Conservation (phyloP, 1,140 invertebrate species). For the Trigoniulus corallinus region DNA sequence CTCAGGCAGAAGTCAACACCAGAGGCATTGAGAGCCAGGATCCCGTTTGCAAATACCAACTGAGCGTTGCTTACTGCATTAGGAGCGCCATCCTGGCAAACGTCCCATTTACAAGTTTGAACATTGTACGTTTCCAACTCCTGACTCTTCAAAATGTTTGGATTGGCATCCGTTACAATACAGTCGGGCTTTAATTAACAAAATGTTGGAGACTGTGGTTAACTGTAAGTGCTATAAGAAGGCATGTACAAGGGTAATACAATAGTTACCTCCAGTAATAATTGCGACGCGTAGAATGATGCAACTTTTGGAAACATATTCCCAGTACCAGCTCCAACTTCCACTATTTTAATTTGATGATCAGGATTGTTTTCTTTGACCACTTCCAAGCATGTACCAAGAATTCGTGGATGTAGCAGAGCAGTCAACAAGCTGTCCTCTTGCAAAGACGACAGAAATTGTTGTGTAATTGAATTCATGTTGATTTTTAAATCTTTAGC, state of each 20-base stretch:
- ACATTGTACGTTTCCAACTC: conserved; percentile 19
- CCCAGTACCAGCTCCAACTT: background rate
- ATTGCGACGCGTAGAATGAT: background rate
- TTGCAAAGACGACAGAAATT: conserved; percentile 4
- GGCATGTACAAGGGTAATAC: too few relatives aligned
- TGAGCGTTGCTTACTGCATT: conserved; percentile 16
- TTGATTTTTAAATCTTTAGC: background rate
- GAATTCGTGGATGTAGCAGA: conserved; percentile 10
- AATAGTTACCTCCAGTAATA: too few relatives aligned
- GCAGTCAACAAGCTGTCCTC: conserved; percentile 12
- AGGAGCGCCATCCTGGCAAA: conserved; percentile 12
- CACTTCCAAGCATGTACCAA: conserved; percentile 21
- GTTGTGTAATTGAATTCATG: background rate
- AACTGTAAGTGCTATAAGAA: too few relatives aligned
- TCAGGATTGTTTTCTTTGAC: conserved; percentile 1
- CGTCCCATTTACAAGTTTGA: conserved; percentile 20
- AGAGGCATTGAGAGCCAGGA: conserved; percentile 3
- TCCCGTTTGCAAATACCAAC: conserved; percentile 23
- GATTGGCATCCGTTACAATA: conserved; percentile 8
- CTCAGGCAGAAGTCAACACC: conserved; percentile 8
- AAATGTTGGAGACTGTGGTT: too few relatives aligned
- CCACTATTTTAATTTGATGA: conserved; percentile 3
- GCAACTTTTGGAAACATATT: background rate
- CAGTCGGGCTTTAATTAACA: background rate
- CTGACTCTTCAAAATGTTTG: conserved; percentile 19